Percentiles rank a stretch among this genome's conserved stretches.
Evolutionary conservation across 2,797 vertebrate genomes (phyloP).

Genomic region (Sebastolobus altivelis): DNA sequence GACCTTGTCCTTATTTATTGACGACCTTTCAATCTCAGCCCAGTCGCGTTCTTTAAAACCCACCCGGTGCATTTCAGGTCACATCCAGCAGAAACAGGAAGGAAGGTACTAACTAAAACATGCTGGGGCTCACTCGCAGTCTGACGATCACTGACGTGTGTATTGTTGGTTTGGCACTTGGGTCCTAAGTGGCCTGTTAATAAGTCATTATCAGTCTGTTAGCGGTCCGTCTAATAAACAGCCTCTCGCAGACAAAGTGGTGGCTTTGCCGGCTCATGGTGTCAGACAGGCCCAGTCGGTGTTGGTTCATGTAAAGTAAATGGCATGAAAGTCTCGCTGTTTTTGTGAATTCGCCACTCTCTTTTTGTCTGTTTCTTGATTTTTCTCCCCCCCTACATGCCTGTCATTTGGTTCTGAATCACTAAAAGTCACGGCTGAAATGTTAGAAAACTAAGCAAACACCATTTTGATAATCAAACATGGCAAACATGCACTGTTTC

Average conservation of each 20-base stretch:
- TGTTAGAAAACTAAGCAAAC: background rate
- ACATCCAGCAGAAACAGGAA: slow-evolving; percentile 31
- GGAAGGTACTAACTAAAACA: slow-evolving; percentile 12
- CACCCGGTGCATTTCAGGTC: background rate
- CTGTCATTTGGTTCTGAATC: background rate
- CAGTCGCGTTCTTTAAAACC: background rate
- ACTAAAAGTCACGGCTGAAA: background rate
- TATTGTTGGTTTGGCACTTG: slow-evolving; percentile 78
- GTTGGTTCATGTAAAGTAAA: slow-evolving; percentile 29
- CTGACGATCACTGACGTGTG: slow-evolving; percentile 65
- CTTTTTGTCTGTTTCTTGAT: background rate
- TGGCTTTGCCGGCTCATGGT: slow-evolving; percentile 33
- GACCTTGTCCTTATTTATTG: background rate
- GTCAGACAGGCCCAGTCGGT: slow-evolving; percentile 54
- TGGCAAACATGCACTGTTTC: background rate
- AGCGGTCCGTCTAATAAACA: slow-evolving; percentile 74
- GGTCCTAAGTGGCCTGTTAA: slow-evolving; percentile 78
- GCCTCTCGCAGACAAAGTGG: slow-evolving; percentile 29
- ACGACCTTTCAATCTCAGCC: background rate
- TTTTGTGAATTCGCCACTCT: slow-evolving; percentile 8
- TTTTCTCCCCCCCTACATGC: background rate
- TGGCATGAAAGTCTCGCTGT: background rate
- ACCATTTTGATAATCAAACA: background rate
- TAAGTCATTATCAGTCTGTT: slow-evolving; percentile 81
- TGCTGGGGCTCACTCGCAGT: slow-evolving; percentile 13